Evolutionary conservation across 2,888 invertebrate species (phyloP).

Genomic region (Bimastos eiseni): DNA sequence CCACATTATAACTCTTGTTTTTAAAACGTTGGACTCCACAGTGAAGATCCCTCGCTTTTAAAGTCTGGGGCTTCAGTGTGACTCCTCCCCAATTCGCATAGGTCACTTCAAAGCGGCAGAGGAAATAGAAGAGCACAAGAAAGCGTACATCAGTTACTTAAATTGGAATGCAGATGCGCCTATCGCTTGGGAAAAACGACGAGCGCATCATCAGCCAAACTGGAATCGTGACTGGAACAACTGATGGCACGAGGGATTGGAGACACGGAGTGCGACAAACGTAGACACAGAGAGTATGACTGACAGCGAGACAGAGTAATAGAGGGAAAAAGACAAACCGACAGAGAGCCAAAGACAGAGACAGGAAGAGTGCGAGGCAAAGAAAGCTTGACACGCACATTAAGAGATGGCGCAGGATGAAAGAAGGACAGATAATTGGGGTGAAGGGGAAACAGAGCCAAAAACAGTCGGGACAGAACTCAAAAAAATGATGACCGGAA

Average conservation of each 20-base stretch:
- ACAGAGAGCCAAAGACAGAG: not conserved
- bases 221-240: conserved; percentile 13
- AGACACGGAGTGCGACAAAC: not conserved
- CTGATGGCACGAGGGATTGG: not conserved
- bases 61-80: not conserved
- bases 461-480: not conserved
- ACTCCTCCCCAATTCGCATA: not conserved
- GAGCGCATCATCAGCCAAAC: not conserved
- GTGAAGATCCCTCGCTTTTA: not conserved
- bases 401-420: conserved; percentile 28
- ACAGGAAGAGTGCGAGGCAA: not conserved
- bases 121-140: not conserved
- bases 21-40: no score
- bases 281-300: not conserved
- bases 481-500: not conserved
- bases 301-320: not conserved
- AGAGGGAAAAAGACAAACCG: not conserved
- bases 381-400: conserved; percentile 25
- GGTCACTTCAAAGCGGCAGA: not conserved
- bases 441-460: not conserved
- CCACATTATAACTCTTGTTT: no score
- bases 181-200: conserved; percentile 2
- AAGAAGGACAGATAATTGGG: conserved; percentile 9
- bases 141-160: not conserved
- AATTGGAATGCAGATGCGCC: not conserved